These are phyloP conservation scores for Sinotaia quadrata DNA, from an alignment of 2,888 invertebrate species.

Conservation along the genomic window DNA sequence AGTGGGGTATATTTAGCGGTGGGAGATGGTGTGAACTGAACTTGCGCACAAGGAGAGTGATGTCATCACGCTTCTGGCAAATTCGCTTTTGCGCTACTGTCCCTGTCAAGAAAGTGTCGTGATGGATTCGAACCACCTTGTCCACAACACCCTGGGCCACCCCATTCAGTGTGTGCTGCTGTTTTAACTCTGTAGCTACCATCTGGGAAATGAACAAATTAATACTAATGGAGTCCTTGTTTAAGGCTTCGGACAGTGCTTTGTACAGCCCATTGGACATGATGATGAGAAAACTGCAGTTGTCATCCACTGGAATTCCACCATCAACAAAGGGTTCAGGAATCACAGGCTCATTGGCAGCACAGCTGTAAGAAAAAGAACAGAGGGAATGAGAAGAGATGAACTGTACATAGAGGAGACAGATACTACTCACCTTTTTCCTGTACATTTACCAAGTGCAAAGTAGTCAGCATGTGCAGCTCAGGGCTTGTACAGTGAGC, in stretches of 20 bases:
- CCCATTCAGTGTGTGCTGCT: slow-evolving; percentile 82
- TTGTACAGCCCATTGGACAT: slow-evolving; percentile 90
- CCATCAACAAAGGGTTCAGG: slow-evolving; percentile 85
- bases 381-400: background rate
- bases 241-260: slow-evolving; percentile 85
- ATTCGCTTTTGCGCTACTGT: slow-evolving; percentile 50
- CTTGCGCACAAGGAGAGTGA: slow-evolving; percentile 87
- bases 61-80: slow-evolving; percentile 82
- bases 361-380: slow-evolving; percentile 72
- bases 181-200: slow-evolving; percentile 77
- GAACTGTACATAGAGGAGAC: background rate
- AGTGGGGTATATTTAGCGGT: slow-evolving; percentile 78
- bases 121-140: slow-evolving; percentile 86
- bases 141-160: slow-evolving; percentile 90
- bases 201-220: slow-evolving; percentile 67
- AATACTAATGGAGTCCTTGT: slow-evolving; percentile 84
- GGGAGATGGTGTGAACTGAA: no score
- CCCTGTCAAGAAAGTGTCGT: slow-evolving; percentile 80
- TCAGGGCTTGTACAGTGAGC: no score
- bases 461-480: no score
- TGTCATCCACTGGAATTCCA: slow-evolving; percentile 84
- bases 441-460: no score
- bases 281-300: slow-evolving; percentile 85
- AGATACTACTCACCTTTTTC: background rate
- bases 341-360: slow-evolving; percentile 84